A percentile compares a stretch with the other conserved stretches of the same genome.
Conservation (phyloP, 2,113 vertebrate genomes). For the Microcebus jonahi region DNA sequence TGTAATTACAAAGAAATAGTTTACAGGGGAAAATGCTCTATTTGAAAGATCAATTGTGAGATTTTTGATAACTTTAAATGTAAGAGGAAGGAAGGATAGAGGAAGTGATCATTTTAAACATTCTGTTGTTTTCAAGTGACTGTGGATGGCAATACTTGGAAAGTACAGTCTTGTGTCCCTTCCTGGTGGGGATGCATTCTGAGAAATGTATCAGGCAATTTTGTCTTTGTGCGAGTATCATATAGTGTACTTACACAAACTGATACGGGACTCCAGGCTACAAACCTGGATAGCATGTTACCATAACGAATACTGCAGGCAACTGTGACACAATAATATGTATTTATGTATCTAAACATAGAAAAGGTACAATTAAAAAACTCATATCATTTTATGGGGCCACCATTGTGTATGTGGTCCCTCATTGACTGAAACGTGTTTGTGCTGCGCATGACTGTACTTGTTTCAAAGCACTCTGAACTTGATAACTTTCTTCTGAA, state of each 20-base stretch:
- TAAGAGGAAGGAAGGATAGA: background rate
- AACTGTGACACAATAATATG: background rate
- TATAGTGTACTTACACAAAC: background rate
- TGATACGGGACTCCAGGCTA: background rate
- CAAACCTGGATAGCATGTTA: background rate
- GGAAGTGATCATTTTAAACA: background rate
- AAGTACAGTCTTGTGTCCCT: background rate
- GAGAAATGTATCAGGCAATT: background rate
- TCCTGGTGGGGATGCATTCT: no score
- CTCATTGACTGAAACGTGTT: no score
- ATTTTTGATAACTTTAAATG: background rate
- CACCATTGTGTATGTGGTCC: no score
- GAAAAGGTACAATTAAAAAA: background rate
- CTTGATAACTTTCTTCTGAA: background rate
- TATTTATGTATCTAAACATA: background rate
- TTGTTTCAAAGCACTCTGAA: background rate
- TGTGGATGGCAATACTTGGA: background rate
- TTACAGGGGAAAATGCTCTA: conserved; percentile 35
- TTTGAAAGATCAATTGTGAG: conserved; percentile 60
- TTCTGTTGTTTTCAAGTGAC: background rate
- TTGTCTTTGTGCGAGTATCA: background rate
- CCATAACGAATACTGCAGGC: background rate
- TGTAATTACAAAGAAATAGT: conserved; percentile 44
- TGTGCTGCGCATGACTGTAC: background rate
- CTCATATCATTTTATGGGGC: background rate